Base-by-base conservation (phyloP, 2,888 invertebrate species). In the Venusia cambrica region DNA sequence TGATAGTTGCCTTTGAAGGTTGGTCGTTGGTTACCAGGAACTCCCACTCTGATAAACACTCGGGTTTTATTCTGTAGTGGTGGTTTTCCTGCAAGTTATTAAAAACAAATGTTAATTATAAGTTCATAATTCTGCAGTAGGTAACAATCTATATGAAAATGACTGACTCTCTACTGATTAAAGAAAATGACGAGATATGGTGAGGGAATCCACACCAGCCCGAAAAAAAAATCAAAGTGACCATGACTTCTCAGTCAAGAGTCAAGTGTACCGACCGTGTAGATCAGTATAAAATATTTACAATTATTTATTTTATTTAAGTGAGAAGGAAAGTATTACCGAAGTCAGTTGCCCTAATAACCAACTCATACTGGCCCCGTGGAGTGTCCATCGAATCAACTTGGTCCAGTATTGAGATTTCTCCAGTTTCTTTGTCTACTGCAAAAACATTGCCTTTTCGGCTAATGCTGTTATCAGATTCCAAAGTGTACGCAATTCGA, bases 21-120 rank as follows among this genome's bases (percentile, higher is more conserved):
- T 0, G 93, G 94, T n/a, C 93, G 83, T 54, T 94, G 93, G 56
- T 94, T 94, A 1, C 94, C 94, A 0, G 93, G 92, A 2, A 93
- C 93, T 0, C 94, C 94, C 0, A 94, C 94, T n/a, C 93, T 87
- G 6, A 94, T 88, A 4, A 89, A 85, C 0, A 94, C 88, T 15
- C 89, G 85, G 0, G 92, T 91, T 43, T 92, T 92, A 17, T 92
- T 90, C 27, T 89, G 83, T 0, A 93, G 68, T 0, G 92, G 89
- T 5, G 94, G 93, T 14, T 57, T 69, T 4, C 91, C 91, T 91
- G 32, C 1, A 58, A 56, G 30, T 5, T 20, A 20, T 2, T 14
- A 10, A 12, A 7, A 11, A 20, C 10, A 2, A 11, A 11, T n/a
- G 1, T 20, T 20, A 7, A 7, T 6, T 17, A 5, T n/a, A n/a